These are phyloP conservation scores for Helostoma temminkii DNA, from an alignment of 2,797 vertebrate species.

Conservation along the genomic window DNA sequence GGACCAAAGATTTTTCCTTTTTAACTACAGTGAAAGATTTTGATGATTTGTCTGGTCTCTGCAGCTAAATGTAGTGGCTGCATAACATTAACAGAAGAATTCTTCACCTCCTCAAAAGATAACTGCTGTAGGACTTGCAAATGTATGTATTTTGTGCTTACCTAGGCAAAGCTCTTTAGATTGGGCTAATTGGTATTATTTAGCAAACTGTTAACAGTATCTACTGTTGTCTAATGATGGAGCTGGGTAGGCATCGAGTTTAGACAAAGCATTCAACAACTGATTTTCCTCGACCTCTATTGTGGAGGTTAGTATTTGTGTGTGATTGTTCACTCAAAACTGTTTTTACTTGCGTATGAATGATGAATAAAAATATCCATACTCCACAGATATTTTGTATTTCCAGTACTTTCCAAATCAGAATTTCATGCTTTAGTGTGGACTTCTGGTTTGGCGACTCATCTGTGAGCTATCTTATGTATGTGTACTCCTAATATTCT, in stretches of 20 bases:
- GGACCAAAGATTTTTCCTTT: slow-evolving; percentile 47
- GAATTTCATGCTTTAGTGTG: not conserved
- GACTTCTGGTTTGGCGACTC: slow-evolving; percentile 22
- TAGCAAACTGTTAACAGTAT: not conserved
- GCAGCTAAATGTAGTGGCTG: slow-evolving; percentile 6
- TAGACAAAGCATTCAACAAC: slow-evolving; percentile 17
- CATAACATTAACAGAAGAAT: slow-evolving; percentile 7
- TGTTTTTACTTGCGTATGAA: slow-evolving; percentile 59
- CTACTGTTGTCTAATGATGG: slow-evolving; percentile 5
- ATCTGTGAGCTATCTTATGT: slow-evolving; percentile 29
- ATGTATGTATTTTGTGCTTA: slow-evolving; percentile 9
- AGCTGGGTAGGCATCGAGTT: slow-evolving; percentile 16
- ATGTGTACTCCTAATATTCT: slow-evolving; percentile 32
- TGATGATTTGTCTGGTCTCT: slow-evolving; percentile 24
- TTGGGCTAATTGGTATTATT: slow-evolving; percentile 27
- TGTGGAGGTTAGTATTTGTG: slow-evolving; percentile 20
- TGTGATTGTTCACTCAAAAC: slow-evolving; percentile 27
- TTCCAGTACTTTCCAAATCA: not conserved
- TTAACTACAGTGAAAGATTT: slow-evolving; percentile 31
- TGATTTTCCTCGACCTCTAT: slow-evolving; percentile 2
- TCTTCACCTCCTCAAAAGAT: slow-evolving; percentile 12
- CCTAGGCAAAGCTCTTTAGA: slow-evolving; percentile 13
- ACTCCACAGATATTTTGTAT: slow-evolving; percentile 11
- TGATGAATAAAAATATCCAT: slow-evolving; percentile 61
- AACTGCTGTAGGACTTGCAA: slow-evolving; percentile 16